Percentiles rank a stretch among this genome's conserved stretches.
These are phyloP conservation scores for Phylloscopus whistleri DNA, from an alignment of 2,113 vertebrate species.

Conservation along the genomic window DNA sequence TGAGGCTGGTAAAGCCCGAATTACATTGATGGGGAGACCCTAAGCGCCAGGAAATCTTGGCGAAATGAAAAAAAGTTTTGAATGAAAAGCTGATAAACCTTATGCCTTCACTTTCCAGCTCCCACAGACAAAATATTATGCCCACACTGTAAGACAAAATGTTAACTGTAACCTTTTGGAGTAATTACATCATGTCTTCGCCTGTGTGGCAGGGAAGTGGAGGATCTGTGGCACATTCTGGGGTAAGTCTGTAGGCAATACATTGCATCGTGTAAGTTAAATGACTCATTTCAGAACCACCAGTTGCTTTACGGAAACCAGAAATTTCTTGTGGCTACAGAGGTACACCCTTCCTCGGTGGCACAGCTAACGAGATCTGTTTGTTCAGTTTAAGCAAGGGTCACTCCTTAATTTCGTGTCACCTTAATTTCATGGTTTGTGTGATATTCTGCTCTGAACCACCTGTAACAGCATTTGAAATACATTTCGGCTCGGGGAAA, in stretches of 20 bases:
- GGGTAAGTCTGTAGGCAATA: background rate
- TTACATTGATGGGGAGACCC: background rate
- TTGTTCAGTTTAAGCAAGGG: background rate
- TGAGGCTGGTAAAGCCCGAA: background rate
- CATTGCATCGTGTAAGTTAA: background rate
- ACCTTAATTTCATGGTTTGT: background rate
- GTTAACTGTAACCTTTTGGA: background rate
- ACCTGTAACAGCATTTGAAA: background rate
- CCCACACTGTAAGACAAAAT: background rate
- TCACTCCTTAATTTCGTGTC: background rate
- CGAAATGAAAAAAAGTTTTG: background rate
- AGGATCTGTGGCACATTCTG: background rate
- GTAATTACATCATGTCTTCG: background rate
- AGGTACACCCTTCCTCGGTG: background rate
- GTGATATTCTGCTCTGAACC: background rate
- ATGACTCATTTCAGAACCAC: background rate
- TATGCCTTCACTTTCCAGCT: background rate
- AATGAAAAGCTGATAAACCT: background rate
- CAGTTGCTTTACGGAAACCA: background rate
- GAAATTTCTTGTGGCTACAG: background rate
- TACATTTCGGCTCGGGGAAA: fast-evolving
- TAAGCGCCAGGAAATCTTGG: background rate
- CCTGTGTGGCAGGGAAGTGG: background rate
- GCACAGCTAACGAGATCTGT: background rate
- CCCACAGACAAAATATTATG: background rate